Evolutionary conservation across 2,113 vertebrate genomes (phyloP).

Genomic region (Guaruba guarouba): DNA sequence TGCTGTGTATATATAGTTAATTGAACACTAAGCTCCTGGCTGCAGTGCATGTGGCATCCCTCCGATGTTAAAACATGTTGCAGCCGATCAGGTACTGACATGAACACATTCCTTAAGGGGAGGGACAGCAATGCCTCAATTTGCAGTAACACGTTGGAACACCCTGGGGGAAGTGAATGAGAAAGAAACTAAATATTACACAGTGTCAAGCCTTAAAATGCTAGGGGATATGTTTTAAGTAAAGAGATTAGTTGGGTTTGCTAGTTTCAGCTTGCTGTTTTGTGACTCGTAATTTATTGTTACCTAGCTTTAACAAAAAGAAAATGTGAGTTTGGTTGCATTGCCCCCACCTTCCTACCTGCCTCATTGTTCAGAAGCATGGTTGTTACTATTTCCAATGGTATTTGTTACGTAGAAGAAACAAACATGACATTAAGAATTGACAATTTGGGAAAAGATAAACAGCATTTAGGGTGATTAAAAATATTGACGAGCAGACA

Average conservation of each 20-base stretch:
- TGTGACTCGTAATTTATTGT: conserved; percentile 10
- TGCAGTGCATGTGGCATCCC: not conserved
- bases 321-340: not conserved
- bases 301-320: not conserved
- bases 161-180: not conserved
- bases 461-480: not conserved
- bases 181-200: conserved; percentile 47
- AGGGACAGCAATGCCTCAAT: not conserved
- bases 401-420: not conserved
- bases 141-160: not conserved
- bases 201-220: conserved; percentile 31
- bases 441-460: not conserved
- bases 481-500: not conserved
- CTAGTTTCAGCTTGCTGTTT: conserved; percentile 56
- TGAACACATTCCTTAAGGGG: conserved; percentile 58
- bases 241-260: conserved; percentile 10
- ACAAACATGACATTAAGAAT: not conserved
- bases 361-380: not conserved
- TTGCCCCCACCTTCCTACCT: not conserved
- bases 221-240: conserved; percentile 5
- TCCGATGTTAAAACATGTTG: conserved; percentile 51
- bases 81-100: conserved; percentile 55
- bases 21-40: not conserved
- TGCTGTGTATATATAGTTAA: not conserved
- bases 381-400: not conserved